Evolutionary conservation across 2,113 vertebrate genomes (phyloP), one percentile per base, ranked within the genome.

Genomic region (Ahaetulla prasina): DNA sequence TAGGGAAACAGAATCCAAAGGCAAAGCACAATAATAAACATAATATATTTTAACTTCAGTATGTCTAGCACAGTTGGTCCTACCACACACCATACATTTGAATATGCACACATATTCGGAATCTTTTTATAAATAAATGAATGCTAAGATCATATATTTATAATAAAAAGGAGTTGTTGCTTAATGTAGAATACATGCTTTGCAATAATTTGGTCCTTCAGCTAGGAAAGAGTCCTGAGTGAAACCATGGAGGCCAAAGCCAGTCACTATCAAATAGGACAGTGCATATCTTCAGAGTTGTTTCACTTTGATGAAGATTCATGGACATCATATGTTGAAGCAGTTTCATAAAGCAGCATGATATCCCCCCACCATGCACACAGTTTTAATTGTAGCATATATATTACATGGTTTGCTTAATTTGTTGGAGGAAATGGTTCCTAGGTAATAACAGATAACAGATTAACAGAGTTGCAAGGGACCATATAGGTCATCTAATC

Each of bases 11-110:
- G 87, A 5, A 92, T 39, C 1, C 25, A 91, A 92, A 8, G 60
- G 1, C 20, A 80, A 7, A 11, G 94, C 87, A 18, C 94, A 96
- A 0, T 10, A 90, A 74, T 92, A 85, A 4, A 87, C 49, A 89
- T 25, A 74, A 1, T 18, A 9, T 20, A 91, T 49, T 47, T 88
- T 93, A 54, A 91, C 30, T 89, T 86, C 87, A 68, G 60, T 91
- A 14, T 7, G 2, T n/a, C 23, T n/a, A 90, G 2, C 3, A 86
- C 1, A n/a, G 11, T 4, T 90, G 10, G 25, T 18, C 91, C 63
- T 1, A 9, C 35, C 9, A 63, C 27, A 14, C 89, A 91, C 87
- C 9, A 53, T n/a, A 39, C 30, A 53, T 35, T 16, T 23, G 11
- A 5, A 39, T 20, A 23, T 54, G 22, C 11, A 89, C 6, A 63